These are phyloP conservation scores for Cheilosia vernalis DNA, from an alignment of 2,888 invertebrate genomes.

Conservation along the genomic window DNA sequence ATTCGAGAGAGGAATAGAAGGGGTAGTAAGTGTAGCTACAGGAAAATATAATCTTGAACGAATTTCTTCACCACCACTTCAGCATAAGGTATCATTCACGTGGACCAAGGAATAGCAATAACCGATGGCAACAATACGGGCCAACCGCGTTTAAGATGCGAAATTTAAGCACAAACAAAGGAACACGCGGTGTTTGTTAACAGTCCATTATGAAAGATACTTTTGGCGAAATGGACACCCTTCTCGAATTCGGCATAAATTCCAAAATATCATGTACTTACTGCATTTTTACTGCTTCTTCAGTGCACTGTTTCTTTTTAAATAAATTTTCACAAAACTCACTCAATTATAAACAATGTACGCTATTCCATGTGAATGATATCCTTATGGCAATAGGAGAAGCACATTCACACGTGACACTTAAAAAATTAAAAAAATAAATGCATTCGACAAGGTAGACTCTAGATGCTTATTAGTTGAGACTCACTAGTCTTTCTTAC, in stretches of 20 bases:
- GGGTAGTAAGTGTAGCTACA: constrained; percentile 7
- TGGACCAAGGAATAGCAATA: constrained; percentile 62
- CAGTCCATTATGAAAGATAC: constrained; percentile 68
- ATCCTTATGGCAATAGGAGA: constrained; percentile 66
- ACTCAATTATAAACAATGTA: constrained; percentile 45
- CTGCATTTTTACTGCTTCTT: constrained; percentile 39
- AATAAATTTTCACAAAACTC: constrained; percentile 34
- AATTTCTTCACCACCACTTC: constrained; percentile 47
- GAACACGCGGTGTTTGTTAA: constrained; percentile 9
- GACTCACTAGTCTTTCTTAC: no score
- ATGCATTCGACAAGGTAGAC: neutral
- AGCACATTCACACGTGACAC: constrained; percentile 65
- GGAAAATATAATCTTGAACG: neutral
- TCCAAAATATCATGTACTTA: constrained; percentile 60
- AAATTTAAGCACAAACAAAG: neutral
- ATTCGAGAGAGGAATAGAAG: constrained; percentile 51
- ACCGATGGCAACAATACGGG: constrained; percentile 19
- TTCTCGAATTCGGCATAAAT: constrained; percentile 71
- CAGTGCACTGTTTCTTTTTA: constrained; percentile 16
- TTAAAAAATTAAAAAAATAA: neutral
- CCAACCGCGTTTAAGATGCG: constrained; percentile 7
- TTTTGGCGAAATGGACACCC: constrained; percentile 51
- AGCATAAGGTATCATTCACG: constrained; percentile 74
- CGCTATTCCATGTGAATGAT: constrained; percentile 73
- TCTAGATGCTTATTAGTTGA: no score